Base-by-base conservation (phyloP, 1,140 invertebrate genomes). In the Trachelipus rathkii region DNA sequence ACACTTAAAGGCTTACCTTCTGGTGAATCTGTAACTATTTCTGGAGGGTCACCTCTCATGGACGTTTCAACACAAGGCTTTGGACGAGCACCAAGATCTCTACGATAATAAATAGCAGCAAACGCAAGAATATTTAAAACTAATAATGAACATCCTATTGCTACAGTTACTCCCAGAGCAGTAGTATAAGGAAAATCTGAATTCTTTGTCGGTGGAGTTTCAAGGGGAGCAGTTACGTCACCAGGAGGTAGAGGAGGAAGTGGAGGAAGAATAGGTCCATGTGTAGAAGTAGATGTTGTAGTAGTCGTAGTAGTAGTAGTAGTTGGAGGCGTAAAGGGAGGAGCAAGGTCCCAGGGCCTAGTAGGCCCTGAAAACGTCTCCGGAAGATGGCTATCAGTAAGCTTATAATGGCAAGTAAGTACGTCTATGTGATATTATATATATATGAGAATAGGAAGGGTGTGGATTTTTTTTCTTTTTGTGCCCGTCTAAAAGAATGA, bases 381-480 rank as follows among this genome's bases (percentile, higher is more conserved):
- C 23, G 75, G 73, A 82, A 83, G 70, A 82, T 83, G 60, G 82
- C 78, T 67, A 84, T 83, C 10, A 84, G n/a, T n/a, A n/a, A n/a
- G 83, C n/a, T n/a, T n/a, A n/a, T n/a, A n/a, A n/a, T n/a, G n/a
- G n/a, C n/a, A n/a, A n/a, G n/a, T n/a, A n/a, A n/a, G n/a, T n/a
- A n/a, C n/a, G n/a, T n/a, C n/a, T n/a, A n/a, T n/a, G n/a, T n/a
- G n/a, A n/a, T n/a, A n/a, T n/a, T n/a, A n/a, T n/a, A n/a, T n/a
- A n/a, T n/a, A n/a, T n/a, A n/a, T n/a, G n/a, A n/a, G n/a, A n/a
- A n/a, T n/a, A n/a, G n/a, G n/a, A n/a, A n/a, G n/a, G n/a, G n/a
- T n/a, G n/a, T n/a, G n/a, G n/a, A n/a, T n/a, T n/a, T n/a, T n/a
- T n/a, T n/a, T n/a, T n/a, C n/a, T n/a, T n/a, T n/a, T n/a, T n/a